These are phyloP conservation scores for Blastomussa wellsi DNA, from an alignment of 92 coral and sea anemone genomes.

Conservation along the genomic window DNA sequence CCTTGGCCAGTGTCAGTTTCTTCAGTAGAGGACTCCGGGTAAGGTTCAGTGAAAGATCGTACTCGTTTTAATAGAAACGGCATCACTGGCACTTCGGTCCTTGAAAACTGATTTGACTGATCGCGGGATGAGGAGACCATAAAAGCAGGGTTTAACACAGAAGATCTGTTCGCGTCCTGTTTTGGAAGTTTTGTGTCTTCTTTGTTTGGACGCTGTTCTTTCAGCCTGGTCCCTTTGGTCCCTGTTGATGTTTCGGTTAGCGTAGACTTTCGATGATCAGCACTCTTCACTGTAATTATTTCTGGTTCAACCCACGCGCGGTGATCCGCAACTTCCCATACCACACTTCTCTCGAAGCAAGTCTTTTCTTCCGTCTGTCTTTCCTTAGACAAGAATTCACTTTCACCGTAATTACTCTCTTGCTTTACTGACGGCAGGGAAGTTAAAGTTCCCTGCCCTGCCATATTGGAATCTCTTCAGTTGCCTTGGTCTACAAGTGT, in stretches of 20 bases:
- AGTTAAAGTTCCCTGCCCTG: slow-evolving; percentile 11
- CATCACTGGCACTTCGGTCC: slow-evolving; percentile 21
- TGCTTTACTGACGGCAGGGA: slow-evolving; percentile 22
- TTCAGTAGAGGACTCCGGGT: background rate
- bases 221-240: background rate
- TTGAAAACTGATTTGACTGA: slow-evolving; percentile 1
- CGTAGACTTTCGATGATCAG: background rate
- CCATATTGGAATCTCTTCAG: slow-evolving; percentile 19
- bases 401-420: background rate
- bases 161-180: slow-evolving; percentile 14
- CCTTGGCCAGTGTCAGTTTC: background rate
- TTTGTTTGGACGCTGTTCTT: background rate
- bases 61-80: background rate
- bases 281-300: background rate
- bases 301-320: slow-evolving; percentile 3
- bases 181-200: slow-evolving; percentile 20
- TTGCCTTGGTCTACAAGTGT: background rate
- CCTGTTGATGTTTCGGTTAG: slow-evolving; percentile 5
- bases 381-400: background rate
- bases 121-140: background rate
- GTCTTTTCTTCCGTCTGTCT: slow-evolving; percentile 3
- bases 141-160: background rate
- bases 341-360: slow-evolving; percentile 8
- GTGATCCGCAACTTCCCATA: slow-evolving; percentile 18
- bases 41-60: slow-evolving; percentile 17